Base-by-base conservation (phyloP, 2,113 vertebrate species). In the Cavia porcellus region DNA sequence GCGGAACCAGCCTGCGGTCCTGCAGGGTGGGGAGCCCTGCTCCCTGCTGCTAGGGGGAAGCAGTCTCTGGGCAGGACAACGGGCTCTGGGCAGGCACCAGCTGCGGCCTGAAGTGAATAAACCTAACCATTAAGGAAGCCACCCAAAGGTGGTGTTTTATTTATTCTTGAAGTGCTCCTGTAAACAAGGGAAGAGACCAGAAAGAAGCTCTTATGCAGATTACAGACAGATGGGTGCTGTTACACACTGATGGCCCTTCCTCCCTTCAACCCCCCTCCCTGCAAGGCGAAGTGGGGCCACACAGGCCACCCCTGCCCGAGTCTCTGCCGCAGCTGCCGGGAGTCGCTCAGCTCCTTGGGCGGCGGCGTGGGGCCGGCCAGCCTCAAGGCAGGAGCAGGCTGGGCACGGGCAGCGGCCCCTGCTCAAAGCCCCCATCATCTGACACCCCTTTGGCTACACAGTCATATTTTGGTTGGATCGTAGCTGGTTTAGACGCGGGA, bases 331-430 rank as follows among this genome's bases (percentile, higher is more conserved):
- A 0, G 86, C 90, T 97, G 94, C 55, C 55, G 2, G 86, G 98
- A 95, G 99, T 98, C 98, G 77, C 94, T 1, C 98, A 99, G 98
- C 98, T 98, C 98, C 84, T 38, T 38, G 38, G 38, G 97, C 96
- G 35, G 0, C 93, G n/a, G 52, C 97, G 95, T 97, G 87, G 97
- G 99, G 99, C 98, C 98, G 96, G 97, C 97, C 98, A 99, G 95
- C 99, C 20, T 12, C 98, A 95, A 14, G 10, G 74, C 94, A 25
- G 66, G 0, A 45, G 30, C 14, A 5, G 19, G 14, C 32, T 68
- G 50, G 45, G 55, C 55, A 15, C 15, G 55, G 55, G 55, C 10
- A 4, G 17, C 5, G 55, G 55, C 17, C 15, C 55, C 55, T 15
- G 55, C 17, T 57, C 7, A 11, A 52, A 84, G 62, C 91, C 50